Evolutionary conservation across 1,140 invertebrate species (phyloP), one percentile per base, ranked within the genome.

Genomic region (Diabrotica undecimpunctata): DNA sequence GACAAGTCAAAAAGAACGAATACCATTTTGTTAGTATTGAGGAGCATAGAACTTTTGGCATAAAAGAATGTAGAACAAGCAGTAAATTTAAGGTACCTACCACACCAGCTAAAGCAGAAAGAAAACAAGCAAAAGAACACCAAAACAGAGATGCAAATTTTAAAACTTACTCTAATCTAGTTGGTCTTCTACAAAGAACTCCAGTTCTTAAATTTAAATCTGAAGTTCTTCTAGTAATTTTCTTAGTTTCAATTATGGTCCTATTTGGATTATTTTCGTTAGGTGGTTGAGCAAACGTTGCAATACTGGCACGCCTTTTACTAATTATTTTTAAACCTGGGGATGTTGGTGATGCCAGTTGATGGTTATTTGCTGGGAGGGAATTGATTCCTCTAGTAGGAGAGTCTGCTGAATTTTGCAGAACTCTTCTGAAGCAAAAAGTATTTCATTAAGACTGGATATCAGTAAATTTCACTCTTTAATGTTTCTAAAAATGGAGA

Each of bases 271-370:
- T 46, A 46, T 8, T n/a, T 10, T 46, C 41, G 41, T 46, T 46
- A 6, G n/a, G 54, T 11, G 66, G 67, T 64, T 72, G 75, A 38
- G 68, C 56, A 5, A 77, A 64, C 12, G 72, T 74, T 13, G 75
- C 76, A 41, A 78, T 77, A 65, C 76, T 78, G 1, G 78, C 78
- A 25, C 78, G 59, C 66, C 78, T 60, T 62, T 67, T 71, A 39
- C 63, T 70, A 7, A 73, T 61, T 9, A 71, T 6, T 37, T 61
- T 64, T 62, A 57, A 66, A 36, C 61, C 69, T 37, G 61, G 53
- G 5, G 35, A 61, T 50, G 25, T 50, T 35, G 38, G 14, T 54
- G 35, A 61, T 50, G 25, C 46, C 25, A 46, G 14, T 54, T 66
- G 58, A 65, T 68, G 67, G 38, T 62, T 54, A 39, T 53, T 68